Conservation (phyloP, 2,797 vertebrate genomes). For the Hirundo rustica region DNA sequence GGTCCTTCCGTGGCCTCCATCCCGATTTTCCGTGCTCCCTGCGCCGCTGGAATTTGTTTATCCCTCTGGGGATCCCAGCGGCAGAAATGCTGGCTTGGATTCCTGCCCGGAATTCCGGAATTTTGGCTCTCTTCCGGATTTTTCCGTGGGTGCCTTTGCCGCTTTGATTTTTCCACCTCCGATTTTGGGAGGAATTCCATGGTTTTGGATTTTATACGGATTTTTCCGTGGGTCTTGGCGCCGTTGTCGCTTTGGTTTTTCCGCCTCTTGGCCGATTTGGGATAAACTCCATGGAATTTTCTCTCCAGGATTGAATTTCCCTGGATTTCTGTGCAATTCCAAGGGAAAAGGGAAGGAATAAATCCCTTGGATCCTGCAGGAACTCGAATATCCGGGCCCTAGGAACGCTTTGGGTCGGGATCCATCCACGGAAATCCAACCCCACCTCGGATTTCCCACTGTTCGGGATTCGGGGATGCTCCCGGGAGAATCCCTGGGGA, state of each 20-base stretch:
- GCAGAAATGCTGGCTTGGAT: background rate
- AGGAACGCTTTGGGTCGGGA: background rate
- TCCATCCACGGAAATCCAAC: fast-evolving
- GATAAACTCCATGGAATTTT: background rate
- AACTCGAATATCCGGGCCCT: fast-evolving
- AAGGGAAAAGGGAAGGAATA: background rate
- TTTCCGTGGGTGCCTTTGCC: too few species aligned
- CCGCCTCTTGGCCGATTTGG: fast-evolving
- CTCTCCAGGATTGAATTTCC: background rate
- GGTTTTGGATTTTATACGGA: fast-evolving
- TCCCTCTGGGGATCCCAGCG: background rate
- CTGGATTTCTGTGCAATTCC: fast-evolving
- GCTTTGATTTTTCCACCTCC: fast-evolving
- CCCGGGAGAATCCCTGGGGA: fast-evolving
- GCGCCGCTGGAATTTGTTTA: background rate
- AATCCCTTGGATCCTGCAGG: background rate
- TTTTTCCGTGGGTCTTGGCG: background rate
- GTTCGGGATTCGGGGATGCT: fast-evolving
- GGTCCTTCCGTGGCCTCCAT: background rate
- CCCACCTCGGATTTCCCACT: background rate
- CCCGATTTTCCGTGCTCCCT: background rate
- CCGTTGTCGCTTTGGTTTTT: background rate
- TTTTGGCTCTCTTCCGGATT: background rate
- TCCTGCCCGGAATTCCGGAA: background rate
- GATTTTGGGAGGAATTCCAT: fast-evolving